Evolutionary conservation across 2,888 invertebrate genomes (phyloP).

Genomic region (Clistopyga incitator): DNA sequence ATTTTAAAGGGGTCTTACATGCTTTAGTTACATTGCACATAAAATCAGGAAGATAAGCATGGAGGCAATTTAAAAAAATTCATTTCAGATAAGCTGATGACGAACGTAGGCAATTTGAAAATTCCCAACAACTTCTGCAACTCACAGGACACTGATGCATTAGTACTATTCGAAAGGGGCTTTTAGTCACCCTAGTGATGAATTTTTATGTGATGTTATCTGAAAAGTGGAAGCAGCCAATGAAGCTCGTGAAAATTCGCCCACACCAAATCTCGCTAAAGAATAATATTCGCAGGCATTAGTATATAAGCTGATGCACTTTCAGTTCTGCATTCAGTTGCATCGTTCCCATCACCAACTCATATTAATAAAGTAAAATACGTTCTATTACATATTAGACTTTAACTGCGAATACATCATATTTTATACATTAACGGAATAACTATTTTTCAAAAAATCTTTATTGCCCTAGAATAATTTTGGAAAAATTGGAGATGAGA

Average conservation of each 20-base stretch:
- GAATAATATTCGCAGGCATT: not conserved
- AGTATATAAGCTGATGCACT: conserved; percentile 4
- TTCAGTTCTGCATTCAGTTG: not conserved
- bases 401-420: too few species aligned
- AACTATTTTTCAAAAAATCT: too few species aligned
- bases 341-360: not conserved
- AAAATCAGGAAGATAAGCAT: too few species aligned
- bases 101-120: not conserved
- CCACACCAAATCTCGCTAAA: not conserved
- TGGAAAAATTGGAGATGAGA: too few species aligned
- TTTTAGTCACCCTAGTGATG: not conserved
- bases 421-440: too few species aligned
- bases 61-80: too few species aligned
- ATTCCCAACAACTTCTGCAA: not conserved
- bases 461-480: too few species aligned
- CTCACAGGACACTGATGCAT: not conserved
- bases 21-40: too few species aligned
- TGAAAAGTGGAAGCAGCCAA: not conserved
- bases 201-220: not conserved
- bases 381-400: not conserved
- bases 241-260: not conserved
- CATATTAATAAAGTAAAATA: not conserved
- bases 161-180: not conserved
- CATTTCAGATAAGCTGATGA: not conserved
- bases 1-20: too few species aligned